A percentile compares a stretch with the other conserved stretches of the same genome.
Conservation (phyloP, 2,113 vertebrate species). For the Tonatia bakeri region DNA sequence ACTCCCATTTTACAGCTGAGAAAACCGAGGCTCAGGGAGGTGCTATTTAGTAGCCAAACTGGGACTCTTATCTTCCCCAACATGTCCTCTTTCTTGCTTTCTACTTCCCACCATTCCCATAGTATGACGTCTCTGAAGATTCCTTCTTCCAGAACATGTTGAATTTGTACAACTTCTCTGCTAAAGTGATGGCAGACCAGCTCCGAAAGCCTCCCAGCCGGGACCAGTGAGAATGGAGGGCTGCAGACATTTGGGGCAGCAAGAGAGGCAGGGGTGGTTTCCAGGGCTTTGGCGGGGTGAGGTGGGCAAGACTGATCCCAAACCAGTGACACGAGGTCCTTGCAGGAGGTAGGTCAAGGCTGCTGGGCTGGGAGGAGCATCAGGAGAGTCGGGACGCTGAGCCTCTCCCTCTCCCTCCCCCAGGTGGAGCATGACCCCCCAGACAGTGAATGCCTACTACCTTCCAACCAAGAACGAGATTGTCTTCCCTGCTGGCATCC, state of each 20-base stretch:
- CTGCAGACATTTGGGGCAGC: background rate
- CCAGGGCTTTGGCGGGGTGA: background rate
- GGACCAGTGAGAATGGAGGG: slow-evolving; percentile 89
- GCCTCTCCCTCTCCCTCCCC: background rate
- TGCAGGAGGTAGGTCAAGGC: background rate
- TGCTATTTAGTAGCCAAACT: background rate
- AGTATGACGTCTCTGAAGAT: slow-evolving; percentile 98
- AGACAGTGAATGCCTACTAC: slow-evolving; percentile 98
- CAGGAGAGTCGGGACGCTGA: background rate
- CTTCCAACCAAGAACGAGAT: slow-evolving; percentile 98
- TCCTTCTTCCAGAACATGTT: slow-evolving; percentile 99
- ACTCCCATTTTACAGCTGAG: background rate
- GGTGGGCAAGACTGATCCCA: background rate
- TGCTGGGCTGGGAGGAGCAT: background rate
- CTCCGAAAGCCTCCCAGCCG: slow-evolving; percentile 95
- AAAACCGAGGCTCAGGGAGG: background rate
- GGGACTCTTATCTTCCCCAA: background rate
- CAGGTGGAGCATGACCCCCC: slow-evolving; percentile 99
- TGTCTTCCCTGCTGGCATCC: slow-evolving; percentile 96
- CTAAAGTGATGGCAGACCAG: slow-evolving; percentile 97
- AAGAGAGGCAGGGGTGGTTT: background rate
- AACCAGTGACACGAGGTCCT: background rate
- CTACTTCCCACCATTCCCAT: background rate
- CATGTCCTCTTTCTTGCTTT: background rate
- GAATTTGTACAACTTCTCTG: slow-evolving; percentile 98